Conservation (phyloP, 92 coral and sea anemone genomes). For the Zoanthus solanderi region DNA sequence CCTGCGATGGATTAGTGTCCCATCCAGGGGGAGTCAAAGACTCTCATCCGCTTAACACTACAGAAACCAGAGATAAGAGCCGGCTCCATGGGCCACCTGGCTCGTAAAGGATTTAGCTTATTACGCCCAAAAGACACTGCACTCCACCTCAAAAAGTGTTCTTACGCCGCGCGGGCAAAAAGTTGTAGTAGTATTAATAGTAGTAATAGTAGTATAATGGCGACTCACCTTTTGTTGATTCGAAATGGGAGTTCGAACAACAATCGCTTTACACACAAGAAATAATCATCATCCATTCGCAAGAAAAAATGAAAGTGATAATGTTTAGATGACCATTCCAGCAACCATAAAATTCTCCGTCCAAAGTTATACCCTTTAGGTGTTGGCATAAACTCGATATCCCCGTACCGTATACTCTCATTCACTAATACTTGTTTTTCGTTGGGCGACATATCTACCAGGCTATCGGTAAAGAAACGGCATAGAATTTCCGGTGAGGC, state of each 20-base stretch:
- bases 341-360: conserved; percentile 81
- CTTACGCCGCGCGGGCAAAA: too few relatives aligned
- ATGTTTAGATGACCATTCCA: conserved; percentile 80
- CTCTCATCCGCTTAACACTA: too few relatives aligned
- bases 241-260: conserved; percentile 83
- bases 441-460: conserved; percentile 68
- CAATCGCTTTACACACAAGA: conserved; percentile 84
- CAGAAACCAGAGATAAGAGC: too few relatives aligned
- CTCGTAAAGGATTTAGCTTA: too few relatives aligned
- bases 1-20: too few relatives aligned
- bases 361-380: conserved; percentile 91
- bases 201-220: background rate
- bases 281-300: conserved; percentile 95
- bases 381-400: conserved; percentile 82
- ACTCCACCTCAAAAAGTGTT: too few relatives aligned
- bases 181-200: background rate
- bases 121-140: too few relatives aligned
- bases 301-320: conserved; percentile 87
- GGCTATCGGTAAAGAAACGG: conserved; percentile 88
- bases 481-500: conserved; percentile 74
- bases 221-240: conserved; percentile 39
- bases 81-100: too few relatives aligned
- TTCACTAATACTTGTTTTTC: conserved; percentile 63
- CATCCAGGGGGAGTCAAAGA: too few relatives aligned
- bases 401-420: conserved; percentile 70